Evolutionary conservation across 2,888 invertebrate genomes (phyloP), one percentile per base, ranked within the genome.

Genomic region (Nysson spinosus): DNA sequence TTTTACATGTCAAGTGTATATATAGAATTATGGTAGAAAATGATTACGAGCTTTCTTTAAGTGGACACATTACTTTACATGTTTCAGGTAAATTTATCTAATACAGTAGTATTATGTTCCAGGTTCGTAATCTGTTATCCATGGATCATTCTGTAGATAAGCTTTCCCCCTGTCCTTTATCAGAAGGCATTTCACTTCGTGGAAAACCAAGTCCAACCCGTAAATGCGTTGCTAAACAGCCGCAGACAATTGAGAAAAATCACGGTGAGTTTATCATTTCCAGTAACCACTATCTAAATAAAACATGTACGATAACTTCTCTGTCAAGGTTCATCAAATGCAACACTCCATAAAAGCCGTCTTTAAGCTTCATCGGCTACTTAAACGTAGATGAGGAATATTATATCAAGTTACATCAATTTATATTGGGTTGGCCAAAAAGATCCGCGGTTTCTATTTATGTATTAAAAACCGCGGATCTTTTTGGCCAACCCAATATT

Each of bases 71-170:
- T n/a, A n/a, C n/a, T n/a, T 16, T 11, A 26, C n/a, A 2, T 4
- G 20, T 7, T 16, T 24, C 20, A 1, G 5, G 24, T 7, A 3
- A 3, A 34, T 19, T 24, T 4, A 24, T 11, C 0, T 44, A 4
- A 35, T 30, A 11, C 16, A 2, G 1, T 22, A 12, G 26, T 17
- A 2, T n/a, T 26, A 49, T 26, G 39, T 32, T 51, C 7, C n/a
- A 78, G 71, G 67, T 69, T 69, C 68, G 68, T 11, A 67, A 71
- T 28, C 61, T 69, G 22, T 42, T 58, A 1, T 62, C 72, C 7
- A 42, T 70, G 11, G 60, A 69, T 39, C 67, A 67, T 35, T 34
- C 43, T n/a, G 6, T 72, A 3, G 46, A 37, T 4, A 54, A 67
- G 2, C 56, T 69, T 5, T 34, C 54, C 0, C 61, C 57, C 2